Conservation (phyloP, 2,797 vertebrate genomes). For the Enteromius anoplus region DNA sequence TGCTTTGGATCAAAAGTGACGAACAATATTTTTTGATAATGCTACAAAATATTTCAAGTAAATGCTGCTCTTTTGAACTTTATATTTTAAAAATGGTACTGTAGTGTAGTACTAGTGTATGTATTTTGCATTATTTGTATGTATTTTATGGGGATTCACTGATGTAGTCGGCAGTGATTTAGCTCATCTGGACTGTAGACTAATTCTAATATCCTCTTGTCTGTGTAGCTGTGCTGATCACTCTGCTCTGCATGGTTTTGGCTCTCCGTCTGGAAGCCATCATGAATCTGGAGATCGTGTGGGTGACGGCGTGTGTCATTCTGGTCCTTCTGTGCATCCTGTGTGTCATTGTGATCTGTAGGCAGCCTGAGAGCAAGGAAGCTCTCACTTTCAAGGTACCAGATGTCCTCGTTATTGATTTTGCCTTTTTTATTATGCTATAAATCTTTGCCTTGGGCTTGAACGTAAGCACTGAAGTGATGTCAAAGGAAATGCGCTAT, state of each 20-base stretch:
- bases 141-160: neutral
- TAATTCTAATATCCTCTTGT: conserved; percentile 15
- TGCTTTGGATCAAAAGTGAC: neutral
- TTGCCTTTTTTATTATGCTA: conserved; percentile 6
- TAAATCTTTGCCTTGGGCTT: neutral
- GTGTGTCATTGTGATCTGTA: conserved; percentile 82
- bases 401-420: conserved; percentile 19
- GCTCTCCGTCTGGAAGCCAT: conserved; percentile 66
- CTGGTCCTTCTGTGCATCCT: conserved; percentile 72
- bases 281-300: conserved; percentile 52
- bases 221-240: conserved; percentile 80
- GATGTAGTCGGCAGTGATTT: neutral
- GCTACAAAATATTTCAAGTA: neutral
- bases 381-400: conserved; percentile 90
- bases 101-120: neutral
- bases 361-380: conserved; percentile 87
- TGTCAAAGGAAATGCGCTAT: conserved; percentile 7
- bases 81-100: neutral
- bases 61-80: neutral
- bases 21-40: too few relatives aligned
- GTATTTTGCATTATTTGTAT: neutral
- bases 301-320: conserved; percentile 68
- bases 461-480: neutral
- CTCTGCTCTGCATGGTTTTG: conserved; percentile 81
- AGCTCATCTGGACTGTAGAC: neutral